These are phyloP conservation scores for Heteronetta atricapilla DNA, from an alignment of 2,113 vertebrate genomes.

Conservation along the genomic window DNA sequence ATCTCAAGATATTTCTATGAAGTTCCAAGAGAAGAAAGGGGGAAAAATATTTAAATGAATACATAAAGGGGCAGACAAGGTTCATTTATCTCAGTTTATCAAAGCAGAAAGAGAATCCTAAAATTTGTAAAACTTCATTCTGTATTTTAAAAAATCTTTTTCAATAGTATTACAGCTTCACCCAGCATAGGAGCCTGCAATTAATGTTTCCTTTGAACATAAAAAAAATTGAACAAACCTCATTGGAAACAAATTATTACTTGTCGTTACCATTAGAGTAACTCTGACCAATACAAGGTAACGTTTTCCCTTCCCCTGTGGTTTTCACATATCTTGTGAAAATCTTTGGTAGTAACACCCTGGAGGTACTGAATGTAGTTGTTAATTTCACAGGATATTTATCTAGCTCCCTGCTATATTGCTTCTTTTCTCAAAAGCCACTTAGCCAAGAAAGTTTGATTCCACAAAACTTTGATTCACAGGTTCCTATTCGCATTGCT, in stretches of 20 bases:
- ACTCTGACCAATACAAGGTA: not conserved
- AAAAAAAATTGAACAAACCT: not conserved
- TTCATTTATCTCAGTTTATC: not conserved
- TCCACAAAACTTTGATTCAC: not conserved
- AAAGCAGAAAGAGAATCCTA: not conserved
- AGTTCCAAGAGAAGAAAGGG: not conserved
- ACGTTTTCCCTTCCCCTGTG: not conserved
- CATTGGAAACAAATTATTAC: not conserved
- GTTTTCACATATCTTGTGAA: not conserved
- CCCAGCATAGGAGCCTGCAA: not conserved
- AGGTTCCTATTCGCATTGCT: not conserved
- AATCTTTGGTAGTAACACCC: not conserved
- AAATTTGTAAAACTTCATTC: not conserved
- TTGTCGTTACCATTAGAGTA: not conserved
- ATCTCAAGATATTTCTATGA: not conserved
- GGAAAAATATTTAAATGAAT: not conserved
- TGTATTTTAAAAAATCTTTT: not conserved
- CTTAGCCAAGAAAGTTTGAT: not conserved
- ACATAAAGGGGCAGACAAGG: not conserved
- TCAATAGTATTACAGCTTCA: not conserved
- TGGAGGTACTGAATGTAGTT: not conserved
- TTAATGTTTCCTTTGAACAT: not conserved
- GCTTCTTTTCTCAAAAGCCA: not conserved
- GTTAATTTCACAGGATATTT: not conserved
- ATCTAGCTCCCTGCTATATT: not conserved